Conservation (phyloP, 2,888 invertebrate genomes). For the Odontothrips loti region DNA sequence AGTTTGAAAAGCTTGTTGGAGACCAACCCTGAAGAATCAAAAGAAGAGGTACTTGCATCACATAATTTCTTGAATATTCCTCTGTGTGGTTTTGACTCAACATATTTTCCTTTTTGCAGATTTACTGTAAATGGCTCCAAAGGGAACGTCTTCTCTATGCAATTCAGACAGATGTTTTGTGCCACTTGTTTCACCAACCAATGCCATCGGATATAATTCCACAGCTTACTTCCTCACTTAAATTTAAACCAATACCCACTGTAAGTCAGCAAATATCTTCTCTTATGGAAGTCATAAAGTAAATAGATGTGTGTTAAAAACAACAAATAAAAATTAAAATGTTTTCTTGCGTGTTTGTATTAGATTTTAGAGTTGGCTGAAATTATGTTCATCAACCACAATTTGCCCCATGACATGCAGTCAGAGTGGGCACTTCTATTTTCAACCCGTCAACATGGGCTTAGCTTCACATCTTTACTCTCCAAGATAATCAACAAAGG, state of each 20-base stretch:
- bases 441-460: conserved; percentile 81
- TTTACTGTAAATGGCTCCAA: background rate
- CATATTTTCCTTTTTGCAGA: background rate
- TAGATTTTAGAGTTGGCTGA: background rate
- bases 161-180: background rate
- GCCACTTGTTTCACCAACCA: background rate
- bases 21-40: background rate
- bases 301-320: background rate
- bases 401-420: conserved; percentile 66
- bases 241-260: background rate
- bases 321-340: background rate
- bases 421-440: conserved; percentile 83
- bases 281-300: background rate
- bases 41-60: background rate
- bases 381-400: background rate
- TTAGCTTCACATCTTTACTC: conserved; percentile 71
- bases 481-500: conserved; percentile 75
- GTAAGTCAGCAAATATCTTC: background rate
- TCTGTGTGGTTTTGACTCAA: background rate
- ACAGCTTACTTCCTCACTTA: background rate
- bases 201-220: background rate
- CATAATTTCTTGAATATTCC: too few relatives aligned
- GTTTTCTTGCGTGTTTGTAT: background rate
- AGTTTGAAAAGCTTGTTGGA: background rate
- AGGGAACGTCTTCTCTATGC: background rate